Conservation (phyloP, 2,888 invertebrate species). For the Alentia gelatinosa region DNA sequence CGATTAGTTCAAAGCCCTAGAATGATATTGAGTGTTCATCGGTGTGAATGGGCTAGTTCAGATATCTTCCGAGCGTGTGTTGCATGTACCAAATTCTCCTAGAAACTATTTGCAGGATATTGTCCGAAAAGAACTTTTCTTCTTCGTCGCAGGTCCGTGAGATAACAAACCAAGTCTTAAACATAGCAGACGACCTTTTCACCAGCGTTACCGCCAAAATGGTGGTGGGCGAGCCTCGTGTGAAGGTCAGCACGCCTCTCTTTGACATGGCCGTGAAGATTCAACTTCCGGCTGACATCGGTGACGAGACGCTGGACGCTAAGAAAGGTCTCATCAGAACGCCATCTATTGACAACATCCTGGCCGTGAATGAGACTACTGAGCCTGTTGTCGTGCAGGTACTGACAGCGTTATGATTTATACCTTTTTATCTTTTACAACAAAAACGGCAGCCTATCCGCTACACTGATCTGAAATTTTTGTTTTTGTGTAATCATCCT, state of each 20-base stretch:
- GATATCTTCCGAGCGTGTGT: no score
- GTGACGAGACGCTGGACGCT: conserved; percentile 62
- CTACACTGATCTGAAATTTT: no score
- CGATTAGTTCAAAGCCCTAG: no score
- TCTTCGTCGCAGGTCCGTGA: conserved; percentile 65
- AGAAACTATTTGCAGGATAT: no score
- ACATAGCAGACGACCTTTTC: conserved; percentile 66
- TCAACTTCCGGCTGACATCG: conserved; percentile 63
- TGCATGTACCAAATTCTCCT: no score
- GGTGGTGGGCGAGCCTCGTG: conserved; percentile 67
- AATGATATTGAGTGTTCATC: no score
- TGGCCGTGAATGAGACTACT: conserved; percentile 55
- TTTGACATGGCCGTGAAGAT: conserved; percentile 67
- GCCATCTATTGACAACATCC: conserved; percentile 64
- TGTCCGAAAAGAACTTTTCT: no score
- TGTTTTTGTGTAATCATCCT: no score
- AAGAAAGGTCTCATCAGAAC: conserved; percentile 64
- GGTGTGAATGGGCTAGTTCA: no score
- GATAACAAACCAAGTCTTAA: conserved; percentile 67
- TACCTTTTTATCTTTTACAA: no score
- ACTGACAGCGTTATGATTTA: no score
- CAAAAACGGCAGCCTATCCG: no score
- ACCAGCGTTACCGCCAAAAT: conserved; percentile 67
- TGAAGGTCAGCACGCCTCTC: conserved; percentile 65
- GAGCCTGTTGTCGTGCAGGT: conserved; percentile 64